These are phyloP conservation scores for Choloepus hoffmanni DNA, from an alignment of 2,113 vertebrate genomes.

Conservation along the genomic window DNA sequence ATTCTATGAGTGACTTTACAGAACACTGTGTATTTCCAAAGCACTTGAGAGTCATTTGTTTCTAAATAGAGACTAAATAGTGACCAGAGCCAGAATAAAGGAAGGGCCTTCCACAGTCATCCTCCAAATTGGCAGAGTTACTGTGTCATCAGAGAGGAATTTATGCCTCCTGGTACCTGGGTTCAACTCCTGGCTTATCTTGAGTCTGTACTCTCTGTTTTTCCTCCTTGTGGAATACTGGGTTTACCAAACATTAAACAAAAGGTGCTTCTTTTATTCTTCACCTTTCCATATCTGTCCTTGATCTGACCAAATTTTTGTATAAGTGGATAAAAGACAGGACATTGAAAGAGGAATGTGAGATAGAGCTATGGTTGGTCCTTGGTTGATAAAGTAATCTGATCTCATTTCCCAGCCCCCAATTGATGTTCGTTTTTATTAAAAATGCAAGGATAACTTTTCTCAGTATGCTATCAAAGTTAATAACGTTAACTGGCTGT, in stretches of 20 bases:
- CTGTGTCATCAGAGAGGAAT: neutral
- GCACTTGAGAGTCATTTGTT: neutral
- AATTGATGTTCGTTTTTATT: conserved; percentile 87
- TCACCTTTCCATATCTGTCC: neutral
- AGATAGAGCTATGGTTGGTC: conserved; percentile 66
- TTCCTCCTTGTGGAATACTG: conserved; percentile 20
- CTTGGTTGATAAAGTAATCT: conserved; percentile 82
- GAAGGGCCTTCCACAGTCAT: neutral
- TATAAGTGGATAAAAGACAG: conserved; percentile 64
- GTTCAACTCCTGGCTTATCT: neutral
- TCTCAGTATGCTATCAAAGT: conserved; percentile 81
- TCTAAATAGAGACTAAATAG: neutral
- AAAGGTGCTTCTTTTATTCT: neutral
- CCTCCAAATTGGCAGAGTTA: neutral
- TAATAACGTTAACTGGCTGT: conserved; percentile 86
- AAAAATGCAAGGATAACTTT: conserved; percentile 85
- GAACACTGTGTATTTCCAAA: conserved; percentile 4
- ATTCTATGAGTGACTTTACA: neutral
- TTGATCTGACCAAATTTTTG: conserved; percentile 60
- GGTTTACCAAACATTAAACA: conserved; percentile 23
- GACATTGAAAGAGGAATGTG: conserved; percentile 69
- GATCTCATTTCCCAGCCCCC: conserved; percentile 85
- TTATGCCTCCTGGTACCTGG: neutral
- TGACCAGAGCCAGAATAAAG: conserved; percentile 14
- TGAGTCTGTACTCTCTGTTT: neutral